Evolutionary conservation across 2,797 vertebrate genomes (phyloP).

Genomic region (Anisognathus igniventris): DNA sequence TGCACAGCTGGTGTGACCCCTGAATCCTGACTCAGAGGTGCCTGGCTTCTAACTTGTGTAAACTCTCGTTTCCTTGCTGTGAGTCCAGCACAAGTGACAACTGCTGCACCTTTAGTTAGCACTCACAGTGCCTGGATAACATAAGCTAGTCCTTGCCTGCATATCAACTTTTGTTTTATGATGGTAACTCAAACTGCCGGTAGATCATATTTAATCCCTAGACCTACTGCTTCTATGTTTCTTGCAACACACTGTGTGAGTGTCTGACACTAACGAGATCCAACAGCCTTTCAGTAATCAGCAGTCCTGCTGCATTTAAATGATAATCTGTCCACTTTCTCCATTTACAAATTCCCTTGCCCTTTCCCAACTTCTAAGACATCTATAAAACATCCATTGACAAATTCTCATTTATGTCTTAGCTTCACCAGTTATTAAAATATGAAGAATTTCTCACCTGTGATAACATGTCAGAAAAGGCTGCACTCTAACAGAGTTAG

Average conservation of each 20-base stretch:
- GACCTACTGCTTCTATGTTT: background rate
- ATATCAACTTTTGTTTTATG: background rate
- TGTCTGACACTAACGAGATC: background rate
- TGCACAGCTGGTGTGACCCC: background rate
- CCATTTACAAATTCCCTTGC: background rate
- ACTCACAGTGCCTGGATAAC: background rate
- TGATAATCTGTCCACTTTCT: background rate
- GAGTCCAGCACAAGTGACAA: background rate
- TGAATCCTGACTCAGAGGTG: background rate
- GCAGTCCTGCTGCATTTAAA: background rate
- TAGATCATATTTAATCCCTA: background rate
- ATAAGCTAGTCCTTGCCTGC: background rate
- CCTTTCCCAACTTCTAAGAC: background rate
- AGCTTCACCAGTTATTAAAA: background rate
- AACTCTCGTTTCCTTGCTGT: background rate
- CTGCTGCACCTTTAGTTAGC: fast-evolving
- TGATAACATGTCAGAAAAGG: background rate
- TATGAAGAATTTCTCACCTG: background rate
- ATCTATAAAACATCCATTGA: background rate
- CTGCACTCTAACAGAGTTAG: background rate
- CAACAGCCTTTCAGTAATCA: background rate
- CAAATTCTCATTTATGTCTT: background rate
- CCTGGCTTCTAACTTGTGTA: background rate
- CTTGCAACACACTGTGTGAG: background rate
- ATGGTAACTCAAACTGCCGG: background rate